These are phyloP conservation scores for Haemorhous mexicanus DNA, from an alignment of 2,113 vertebrate genomes.

Conservation along the genomic window DNA sequence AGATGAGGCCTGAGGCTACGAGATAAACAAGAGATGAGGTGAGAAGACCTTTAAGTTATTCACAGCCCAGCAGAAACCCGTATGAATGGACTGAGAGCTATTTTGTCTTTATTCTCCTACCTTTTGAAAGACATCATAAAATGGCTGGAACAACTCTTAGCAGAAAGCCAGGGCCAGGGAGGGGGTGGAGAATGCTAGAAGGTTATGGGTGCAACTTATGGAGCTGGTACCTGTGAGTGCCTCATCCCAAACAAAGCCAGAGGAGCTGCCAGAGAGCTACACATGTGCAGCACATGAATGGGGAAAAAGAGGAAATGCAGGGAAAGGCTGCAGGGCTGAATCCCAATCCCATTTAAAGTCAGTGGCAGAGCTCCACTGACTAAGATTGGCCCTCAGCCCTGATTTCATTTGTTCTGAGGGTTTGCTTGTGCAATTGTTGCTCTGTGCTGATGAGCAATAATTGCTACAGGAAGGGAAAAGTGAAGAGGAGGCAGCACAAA, in stretches of 20 bases:
- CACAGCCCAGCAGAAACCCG: background rate
- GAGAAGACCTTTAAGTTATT: conserved; percentile 33
- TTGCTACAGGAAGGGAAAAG: conserved; percentile 35
- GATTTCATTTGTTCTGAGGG: conserved; percentile 1
- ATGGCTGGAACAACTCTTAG: background rate
- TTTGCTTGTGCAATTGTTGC: conserved; percentile 31
- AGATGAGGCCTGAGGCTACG: conserved; percentile 13
- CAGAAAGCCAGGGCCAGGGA: background rate
- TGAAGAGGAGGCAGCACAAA: background rate
- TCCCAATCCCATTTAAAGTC: conserved; percentile 10
- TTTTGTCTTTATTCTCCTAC: background rate
- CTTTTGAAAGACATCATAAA: background rate
- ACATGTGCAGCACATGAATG: conserved; percentile 28
- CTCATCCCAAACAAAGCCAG: background rate
- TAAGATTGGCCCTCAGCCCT: conserved; percentile 21
- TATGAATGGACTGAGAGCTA: background rate
- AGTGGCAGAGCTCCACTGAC: background rate
- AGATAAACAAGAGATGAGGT: conserved; percentile 44
- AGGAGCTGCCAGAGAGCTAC: background rate
- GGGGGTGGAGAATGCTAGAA: background rate
- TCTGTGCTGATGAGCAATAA: conserved; percentile 32
- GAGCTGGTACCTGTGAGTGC: background rate
- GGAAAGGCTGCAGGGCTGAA: conserved; percentile 44
- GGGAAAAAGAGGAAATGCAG: background rate
- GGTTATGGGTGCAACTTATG: background rate